phyloP scores from a whole-genome alignment of 1,140 invertebrate genomes.

The Euwallacea fornicatus region DNA sequence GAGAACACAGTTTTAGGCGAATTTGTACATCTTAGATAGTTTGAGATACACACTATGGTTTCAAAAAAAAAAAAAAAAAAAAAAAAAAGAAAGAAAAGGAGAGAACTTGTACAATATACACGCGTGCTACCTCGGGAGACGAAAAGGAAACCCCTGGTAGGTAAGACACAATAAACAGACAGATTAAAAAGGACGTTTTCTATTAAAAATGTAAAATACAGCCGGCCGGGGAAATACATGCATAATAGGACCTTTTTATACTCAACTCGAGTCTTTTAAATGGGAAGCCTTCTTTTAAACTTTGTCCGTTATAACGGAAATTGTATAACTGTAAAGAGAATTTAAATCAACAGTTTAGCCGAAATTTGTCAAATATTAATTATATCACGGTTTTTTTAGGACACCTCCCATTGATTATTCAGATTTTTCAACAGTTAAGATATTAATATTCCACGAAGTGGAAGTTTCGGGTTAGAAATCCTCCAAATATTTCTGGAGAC shows the following conservation, averaged over 20 bases:
- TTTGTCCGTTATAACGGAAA: conserved; percentile 22
- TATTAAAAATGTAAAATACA: conserved; percentile 36
- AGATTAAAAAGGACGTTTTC: conserved; percentile 37
- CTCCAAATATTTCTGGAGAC: conserved; percentile 4
- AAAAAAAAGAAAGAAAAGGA: no score
- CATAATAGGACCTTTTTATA: conserved; percentile 33
- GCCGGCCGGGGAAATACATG: conserved; percentile 34
- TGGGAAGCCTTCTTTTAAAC: conserved; percentile 24
- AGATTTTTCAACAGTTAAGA: no score
- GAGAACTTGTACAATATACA: neutral
- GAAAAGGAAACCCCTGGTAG: conserved; percentile 17
- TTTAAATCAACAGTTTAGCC: conserved; percentile 19
- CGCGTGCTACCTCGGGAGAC: neutral
- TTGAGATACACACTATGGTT: no score
- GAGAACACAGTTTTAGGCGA: no score
- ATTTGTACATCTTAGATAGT: no score
- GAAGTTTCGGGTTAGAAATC: neutral
- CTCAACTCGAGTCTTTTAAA: conserved; percentile 19
- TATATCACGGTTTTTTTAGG: neutral
- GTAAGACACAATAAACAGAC: conserved; percentile 30
- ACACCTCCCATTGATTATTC: no score
- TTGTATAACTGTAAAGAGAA: conserved; percentile 21
- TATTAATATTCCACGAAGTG: no score
- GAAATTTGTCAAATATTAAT: neutral
- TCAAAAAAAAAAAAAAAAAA: no score